Base-by-base conservation (phyloP, 2,888 invertebrate genomes). In the Microchrysa polita region DNA sequence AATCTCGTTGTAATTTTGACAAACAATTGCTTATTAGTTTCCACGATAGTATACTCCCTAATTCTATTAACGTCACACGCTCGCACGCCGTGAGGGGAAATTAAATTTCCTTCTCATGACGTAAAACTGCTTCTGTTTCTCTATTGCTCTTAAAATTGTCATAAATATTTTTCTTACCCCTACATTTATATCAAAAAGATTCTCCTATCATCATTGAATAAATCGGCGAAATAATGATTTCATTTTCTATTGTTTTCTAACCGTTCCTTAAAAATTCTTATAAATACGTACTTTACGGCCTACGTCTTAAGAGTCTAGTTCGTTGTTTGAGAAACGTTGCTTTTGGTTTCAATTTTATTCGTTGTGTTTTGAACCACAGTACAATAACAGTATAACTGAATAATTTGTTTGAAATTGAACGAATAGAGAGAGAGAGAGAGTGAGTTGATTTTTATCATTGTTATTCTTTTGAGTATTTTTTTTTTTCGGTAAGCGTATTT, bases 251-350 rank as follows among this genome's bases (percentile, higher is more conserved):
- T 5, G 9, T 60, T 16, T 10, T 34, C 40, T 2, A n/a, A n/a
- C n/a, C n/a, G n/a, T n/a, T 61, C 61, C 61, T 34, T 61, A 61
- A 16, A n/a, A 40, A 27, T 23, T 12, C 59, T 60, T 34, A 34
- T 5, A 60, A 60, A 27, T 16, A 7, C 23, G 14, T 22, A 59
- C n/a, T n/a, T n/a, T n/a, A n/a, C n/a, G n/a, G n/a, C n/a, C n/a
- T 22, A 59, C 16, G 34, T 34, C 52, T 74, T 72, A 67, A 23
- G 79, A 44, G 52, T 80, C 83, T 85, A 85, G 82, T 85, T 85
- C 85, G 85, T 85, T 85, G 85, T 85, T 80, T 84, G 81, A 82
- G 85, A 85, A 85, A 85, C 85, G 82, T 85, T 79, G 85, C 85
- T 84, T 83, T 83, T 78, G 80, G 78, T 78, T 79, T 79, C 80